Base-by-base conservation (phyloP, 2,888 invertebrate genomes). In the Dynastes tityus region DNA sequence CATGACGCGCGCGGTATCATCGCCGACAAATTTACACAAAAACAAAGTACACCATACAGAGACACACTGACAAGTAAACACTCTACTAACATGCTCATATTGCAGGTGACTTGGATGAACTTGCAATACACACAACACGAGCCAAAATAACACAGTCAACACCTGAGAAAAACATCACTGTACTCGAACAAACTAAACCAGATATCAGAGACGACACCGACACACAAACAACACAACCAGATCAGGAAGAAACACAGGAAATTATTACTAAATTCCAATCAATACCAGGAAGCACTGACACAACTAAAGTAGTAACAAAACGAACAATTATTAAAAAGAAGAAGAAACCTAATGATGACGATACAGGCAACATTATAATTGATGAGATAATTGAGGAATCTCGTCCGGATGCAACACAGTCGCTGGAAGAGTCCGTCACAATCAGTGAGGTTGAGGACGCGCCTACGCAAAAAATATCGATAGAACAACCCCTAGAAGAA, bases 261-360 rank as follows among this genome's bases (percentile, higher is more conserved):
- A 92, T 92, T n/a, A 86, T 92, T 55, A 92, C 92, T 0, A 92
- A 91, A 87, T 92, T 92, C 82, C 87, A 91, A 82, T 88, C 89
- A 85, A 86, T 89, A 61, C 89, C 91, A 9, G 91, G 90, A 32
- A 88, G 89, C 77, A 87, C 88, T n/a, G 91, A 91, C 87, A 90
- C 91, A 6, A 90, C 89, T 79, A 90, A 90, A 87, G 89, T 91
- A 22, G 90, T 91, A 86, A 92, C 92, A 1, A 92, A 92, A 85
- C 84, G 91, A 82, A 92, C 92, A 0, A 90, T 91, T 78, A 83
- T 91, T 77, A 87, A 90, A 82, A 91, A 90, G 83, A 90, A 89
- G 83, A 88, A 55, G 84, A 84, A 16, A 88, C 88, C 83, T 79
- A 81, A 81, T 2, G 83, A 85, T 32, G 83, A 83, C 40, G 84